Evolutionary conservation across 1,140 invertebrate species (phyloP).

Genomic region (Nasonia longicornis): DNA sequence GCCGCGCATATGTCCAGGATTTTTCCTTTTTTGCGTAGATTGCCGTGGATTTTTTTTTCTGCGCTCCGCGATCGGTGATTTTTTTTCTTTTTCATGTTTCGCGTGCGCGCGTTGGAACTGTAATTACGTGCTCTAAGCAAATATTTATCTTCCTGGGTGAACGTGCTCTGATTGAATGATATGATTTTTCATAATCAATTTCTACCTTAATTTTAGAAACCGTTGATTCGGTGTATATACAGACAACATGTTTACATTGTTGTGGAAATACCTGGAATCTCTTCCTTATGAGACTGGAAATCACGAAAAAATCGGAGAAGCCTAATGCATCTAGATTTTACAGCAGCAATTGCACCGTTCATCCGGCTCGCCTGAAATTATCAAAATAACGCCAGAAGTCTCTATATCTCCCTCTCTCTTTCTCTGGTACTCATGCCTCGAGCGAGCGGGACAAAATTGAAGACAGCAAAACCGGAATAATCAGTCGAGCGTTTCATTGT

Average conservation of each 20-base stretch:
- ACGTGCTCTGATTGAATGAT: background rate
- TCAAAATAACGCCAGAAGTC: background rate
- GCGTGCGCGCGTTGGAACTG: background rate
- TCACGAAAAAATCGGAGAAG: background rate
- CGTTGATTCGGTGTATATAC: no score
- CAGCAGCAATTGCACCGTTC: background rate
- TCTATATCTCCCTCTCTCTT: background rate
- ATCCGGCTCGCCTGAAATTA: background rate
- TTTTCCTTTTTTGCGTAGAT: conserved; percentile 25
- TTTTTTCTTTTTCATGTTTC: background rate
- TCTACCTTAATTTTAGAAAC: background rate
- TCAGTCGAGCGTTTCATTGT: conserved; percentile 9
- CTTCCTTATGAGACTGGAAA: background rate
- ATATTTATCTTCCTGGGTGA: background rate
- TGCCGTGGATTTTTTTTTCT: background rate
- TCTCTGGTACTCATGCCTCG: background rate
- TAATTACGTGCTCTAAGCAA: conserved; percentile 11
- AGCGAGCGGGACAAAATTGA: conserved; percentile 18
- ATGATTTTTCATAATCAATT: background rate
- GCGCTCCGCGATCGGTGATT: background rate
- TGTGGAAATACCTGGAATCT: background rate
- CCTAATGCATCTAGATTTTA: background rate
- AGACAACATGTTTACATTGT: background rate
- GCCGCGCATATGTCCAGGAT: background rate
- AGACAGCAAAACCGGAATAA: conserved; percentile 28